Evolutionary conservation across 1,140 invertebrate genomes (phyloP).

Genomic region (Paracyclopina nana): DNA sequence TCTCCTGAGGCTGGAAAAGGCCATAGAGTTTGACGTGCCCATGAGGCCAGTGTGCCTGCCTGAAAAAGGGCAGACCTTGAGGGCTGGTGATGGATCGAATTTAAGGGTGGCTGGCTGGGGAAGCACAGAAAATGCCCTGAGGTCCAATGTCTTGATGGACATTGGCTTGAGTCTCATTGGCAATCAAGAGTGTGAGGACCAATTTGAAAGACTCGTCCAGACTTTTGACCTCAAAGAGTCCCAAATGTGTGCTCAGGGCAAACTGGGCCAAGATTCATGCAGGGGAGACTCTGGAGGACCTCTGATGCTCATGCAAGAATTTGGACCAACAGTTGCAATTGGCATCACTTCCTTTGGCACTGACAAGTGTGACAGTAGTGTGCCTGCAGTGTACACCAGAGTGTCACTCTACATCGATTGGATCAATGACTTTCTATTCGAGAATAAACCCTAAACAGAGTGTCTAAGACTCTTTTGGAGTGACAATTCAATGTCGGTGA

Average conservation of each 20-base stretch:
- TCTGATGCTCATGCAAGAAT: conserved; percentile 1
- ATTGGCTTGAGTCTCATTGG: not conserved
- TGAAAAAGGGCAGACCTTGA: not conserved
- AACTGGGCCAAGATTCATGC: not conserved
- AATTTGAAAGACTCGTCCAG: not conserved
- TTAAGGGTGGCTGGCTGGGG: conserved; percentile 3
- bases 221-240: not conserved
- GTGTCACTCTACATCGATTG: not conserved
- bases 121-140: not conserved
- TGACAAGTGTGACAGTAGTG: conserved; percentile 8
- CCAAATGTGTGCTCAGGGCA: conserved; percentile 5
- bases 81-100: not conserved
- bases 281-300: conserved; percentile 8
- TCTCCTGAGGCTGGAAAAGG: not conserved
- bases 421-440: too few relatives aligned
- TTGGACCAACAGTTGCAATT: not conserved
- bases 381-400: conserved; percentile 10
- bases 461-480: too few relatives aligned
- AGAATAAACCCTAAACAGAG: too few relatives aligned
- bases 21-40: not conserved
- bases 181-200: not conserved
- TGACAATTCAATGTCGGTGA: too few relatives aligned
- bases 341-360: conserved; percentile 13
- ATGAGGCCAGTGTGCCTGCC: conserved; percentile 1
- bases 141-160: not conserved